Conservation (phyloP, 1,140 invertebrate species). For the Agraylea sexmaculata region DNA sequence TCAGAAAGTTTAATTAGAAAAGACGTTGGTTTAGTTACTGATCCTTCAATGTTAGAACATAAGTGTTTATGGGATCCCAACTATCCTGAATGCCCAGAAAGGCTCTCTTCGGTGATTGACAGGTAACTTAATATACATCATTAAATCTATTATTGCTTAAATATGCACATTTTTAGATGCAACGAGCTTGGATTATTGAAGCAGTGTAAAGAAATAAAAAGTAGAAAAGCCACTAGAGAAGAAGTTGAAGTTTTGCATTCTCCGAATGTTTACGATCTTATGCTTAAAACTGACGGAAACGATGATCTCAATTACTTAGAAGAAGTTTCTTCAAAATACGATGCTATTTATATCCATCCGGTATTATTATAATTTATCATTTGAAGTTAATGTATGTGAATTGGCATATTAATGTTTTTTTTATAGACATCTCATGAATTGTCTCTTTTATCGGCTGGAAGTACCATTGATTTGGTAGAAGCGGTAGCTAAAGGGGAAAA, state of each 20-base stretch:
- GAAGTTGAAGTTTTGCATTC: constrained; percentile 60
- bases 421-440: constrained; percentile 67
- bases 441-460: constrained; percentile 65
- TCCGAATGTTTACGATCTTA: constrained; percentile 46
- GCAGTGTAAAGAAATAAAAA: constrained; percentile 48
- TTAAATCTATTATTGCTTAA: constrained; percentile 3
- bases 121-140: constrained; percentile 33
- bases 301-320: constrained; percentile 51
- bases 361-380: constrained; percentile 40
- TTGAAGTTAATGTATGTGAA: constrained; percentile 1
- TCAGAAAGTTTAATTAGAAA: constrained; percentile 44
- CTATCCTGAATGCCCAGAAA: constrained; percentile 72
- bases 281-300: constrained; percentile 50
- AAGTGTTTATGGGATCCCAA: constrained; percentile 69
- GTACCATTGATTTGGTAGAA: constrained; percentile 68
- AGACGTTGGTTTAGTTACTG: constrained; percentile 67
- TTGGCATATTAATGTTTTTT: constrained; percentile 9
- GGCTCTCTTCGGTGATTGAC: constrained; percentile 57
- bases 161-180: constrained; percentile 43
- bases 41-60: constrained; percentile 66
- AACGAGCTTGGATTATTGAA: constrained; percentile 57
- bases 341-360: constrained; percentile 77
- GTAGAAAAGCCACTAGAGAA: constrained; percentile 53
- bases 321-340: constrained; percentile 63
- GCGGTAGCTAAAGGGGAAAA: constrained; percentile 51